Base-by-base conservation (phyloP, 1,140 invertebrate species). In the Drosophila triauraria region DNA sequence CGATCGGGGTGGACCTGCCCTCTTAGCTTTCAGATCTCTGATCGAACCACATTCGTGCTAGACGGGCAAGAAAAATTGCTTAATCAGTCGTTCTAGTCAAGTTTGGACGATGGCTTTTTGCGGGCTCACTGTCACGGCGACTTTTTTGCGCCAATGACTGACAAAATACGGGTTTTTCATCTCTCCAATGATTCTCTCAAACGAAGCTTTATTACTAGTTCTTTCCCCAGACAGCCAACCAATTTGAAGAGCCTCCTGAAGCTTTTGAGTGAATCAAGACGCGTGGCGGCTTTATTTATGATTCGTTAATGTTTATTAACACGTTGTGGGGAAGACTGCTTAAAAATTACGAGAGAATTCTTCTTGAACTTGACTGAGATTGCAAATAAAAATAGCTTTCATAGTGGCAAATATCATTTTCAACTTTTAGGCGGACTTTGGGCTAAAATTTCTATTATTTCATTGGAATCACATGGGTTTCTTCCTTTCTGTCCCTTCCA, bases 1-100 rank as follows among this genome's bases (percentile, higher is more conserved):
- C 10, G 32, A 32, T 48, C 30, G 0, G 62, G 48, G 67, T 54
- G 60, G 62, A 70, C 62, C 67, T 40, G 67, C 40, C 54, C n/a
- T n/a, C 20, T 20, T 13, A 12, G 38, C 6, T 53, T 10, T 43
- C 10, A 23, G 8, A 54, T 30, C 23, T 13, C 3, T 4, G 35
- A 32, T 23, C 20, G 13, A 65, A 8, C 17, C 25, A 63, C 17
- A 17, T 35, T 50, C 60, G 35, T 44, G 27, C 17, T 7, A 4
- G 25, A 2, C n/a, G 23, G 44, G 35, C 15, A 48, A 40, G 13
- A 32, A 35, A 8, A 20, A 20, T 15, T 27, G 27, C 20, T 38
- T n/a, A 67, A 67, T 67, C 47, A 51, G 12, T 6, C 23, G 3
- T 51, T 23, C 15, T 12, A 25, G n/a, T 7, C 62, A 47, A 35